Percentiles rank a stretch among this genome's conserved stretches.
These are phyloP conservation scores for Brachyrhaphis roseni DNA, from an alignment of 2,797 vertebrate species.

Conservation along the genomic window DNA sequence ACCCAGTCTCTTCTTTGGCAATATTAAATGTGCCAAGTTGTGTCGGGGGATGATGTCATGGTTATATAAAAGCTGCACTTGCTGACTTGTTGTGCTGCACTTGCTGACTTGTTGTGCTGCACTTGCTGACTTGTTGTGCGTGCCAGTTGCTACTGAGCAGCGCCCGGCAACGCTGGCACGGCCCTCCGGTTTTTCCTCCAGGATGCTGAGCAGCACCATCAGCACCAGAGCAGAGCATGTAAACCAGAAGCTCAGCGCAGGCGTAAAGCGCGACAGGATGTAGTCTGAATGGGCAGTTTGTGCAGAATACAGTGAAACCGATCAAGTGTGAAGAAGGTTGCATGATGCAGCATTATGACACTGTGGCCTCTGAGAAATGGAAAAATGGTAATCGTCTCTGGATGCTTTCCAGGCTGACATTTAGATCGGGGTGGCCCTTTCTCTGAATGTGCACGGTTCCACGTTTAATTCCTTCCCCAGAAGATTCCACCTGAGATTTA, in stretches of 20 bases:
- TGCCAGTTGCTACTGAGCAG: constrained; percentile 72
- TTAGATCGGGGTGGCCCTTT: neutral
- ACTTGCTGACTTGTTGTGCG: constrained; percentile 61
- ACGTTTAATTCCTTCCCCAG: neutral
- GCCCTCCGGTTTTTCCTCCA: constrained; percentile 32
- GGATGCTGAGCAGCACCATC: constrained; percentile 13
- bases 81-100: constrained; percentile 51
- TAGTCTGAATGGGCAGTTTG: neutral
- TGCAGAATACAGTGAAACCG: neutral
- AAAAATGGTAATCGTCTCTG: neutral
- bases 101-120: constrained; percentile 62
- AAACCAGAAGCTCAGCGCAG: neutral
- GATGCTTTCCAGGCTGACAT: neutral
- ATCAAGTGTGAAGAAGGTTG: neutral
- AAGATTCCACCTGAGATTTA: neutral
- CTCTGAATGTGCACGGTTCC: neutral
- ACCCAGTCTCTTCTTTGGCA: neutral
- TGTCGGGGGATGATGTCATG: constrained; percentile 78
- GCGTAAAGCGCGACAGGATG: neutral
- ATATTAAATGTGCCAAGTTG: constrained; percentile 35
- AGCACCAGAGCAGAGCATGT: constrained; percentile 8
- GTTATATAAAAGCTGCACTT: constrained; percentile 76
- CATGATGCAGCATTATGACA: neutral
- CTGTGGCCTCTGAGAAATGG: constrained; percentile 5
- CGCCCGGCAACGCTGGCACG: constrained; percentile 55